Evolutionary conservation across 2,888 invertebrate species (phyloP).

Genomic region (Hydropsyche betteni): DNA sequence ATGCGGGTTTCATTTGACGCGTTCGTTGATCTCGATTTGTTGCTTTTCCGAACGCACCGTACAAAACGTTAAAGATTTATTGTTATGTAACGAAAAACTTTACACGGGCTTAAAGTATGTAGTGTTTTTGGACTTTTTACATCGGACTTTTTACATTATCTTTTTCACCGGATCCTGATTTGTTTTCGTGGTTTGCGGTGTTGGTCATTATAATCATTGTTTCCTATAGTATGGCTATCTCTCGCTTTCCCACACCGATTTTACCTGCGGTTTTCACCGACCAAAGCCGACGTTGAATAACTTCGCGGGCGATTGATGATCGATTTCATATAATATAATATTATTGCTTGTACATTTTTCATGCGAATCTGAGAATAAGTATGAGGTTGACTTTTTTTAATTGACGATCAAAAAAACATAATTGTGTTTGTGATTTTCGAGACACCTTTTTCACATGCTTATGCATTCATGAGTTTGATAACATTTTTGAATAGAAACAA

Average conservation of each 20-base stretch:
- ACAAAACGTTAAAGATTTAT: background rate
- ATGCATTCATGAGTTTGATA: constrained; percentile 14
- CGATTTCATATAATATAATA: background rate
- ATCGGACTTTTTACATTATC: constrained; percentile 8
- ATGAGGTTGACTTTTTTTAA: background rate
- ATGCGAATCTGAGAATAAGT: too few species aligned
- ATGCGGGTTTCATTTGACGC: background rate
- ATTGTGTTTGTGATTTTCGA: constrained; percentile 20
- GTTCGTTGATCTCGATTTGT: constrained; percentile 9
- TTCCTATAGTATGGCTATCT: constrained; percentile 14
- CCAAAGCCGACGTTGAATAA: constrained; percentile 2
- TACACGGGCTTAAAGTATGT: background rate
- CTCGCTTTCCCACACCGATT: constrained; percentile 34
- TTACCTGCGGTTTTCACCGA: constrained; percentile 31
- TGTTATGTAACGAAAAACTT: constrained; percentile 1
- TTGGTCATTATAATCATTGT: constrained; percentile 33
- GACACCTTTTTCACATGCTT: constrained; percentile 9
- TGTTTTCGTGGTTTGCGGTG: constrained; percentile 52
- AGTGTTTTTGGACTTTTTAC: constrained; percentile 1
- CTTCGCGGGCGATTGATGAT: constrained; percentile 18
- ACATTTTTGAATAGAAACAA: constrained; percentile 31
- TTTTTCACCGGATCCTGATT: constrained; percentile 45
- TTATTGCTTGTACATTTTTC: too few species aligned
- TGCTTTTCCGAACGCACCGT: background rate
- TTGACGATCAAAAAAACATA: constrained; percentile 2